Conservation (phyloP, 2,888 invertebrate species). For the Chrysina gloriosa region DNA sequence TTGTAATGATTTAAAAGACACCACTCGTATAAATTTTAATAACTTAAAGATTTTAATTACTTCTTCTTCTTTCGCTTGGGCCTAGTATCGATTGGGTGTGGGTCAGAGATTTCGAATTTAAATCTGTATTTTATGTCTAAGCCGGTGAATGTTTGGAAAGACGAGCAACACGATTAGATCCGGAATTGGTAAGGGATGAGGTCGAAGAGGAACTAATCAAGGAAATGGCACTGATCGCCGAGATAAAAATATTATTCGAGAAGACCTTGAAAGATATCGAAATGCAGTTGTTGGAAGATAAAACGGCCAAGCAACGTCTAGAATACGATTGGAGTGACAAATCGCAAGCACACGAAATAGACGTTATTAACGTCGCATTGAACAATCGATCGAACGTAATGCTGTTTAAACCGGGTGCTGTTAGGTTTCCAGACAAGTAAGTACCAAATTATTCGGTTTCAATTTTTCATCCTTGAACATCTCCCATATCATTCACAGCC, state of each 20-base stretch:
- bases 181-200: conserved; percentile 80
- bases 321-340: conserved; percentile 96
- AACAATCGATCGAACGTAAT: conserved; percentile 77
- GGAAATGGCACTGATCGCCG: conserved; percentile 77
- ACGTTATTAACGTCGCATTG: conserved; percentile 75
- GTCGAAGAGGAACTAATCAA: conserved; percentile 83
- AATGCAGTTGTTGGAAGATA: conserved; percentile 77
- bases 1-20: too few relatives aligned
- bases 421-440: conserved; percentile 64
- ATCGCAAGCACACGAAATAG: conserved; percentile 81
- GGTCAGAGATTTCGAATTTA: too few relatives aligned
- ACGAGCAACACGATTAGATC: conserved; percentile 75
- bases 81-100: too few relatives aligned
- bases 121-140: conserved; percentile 38
- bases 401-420: conserved; percentile 84
- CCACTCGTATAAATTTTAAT: too few relatives aligned
- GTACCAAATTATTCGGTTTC: background rate
- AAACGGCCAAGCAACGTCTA: conserved; percentile 82
- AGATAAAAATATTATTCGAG: conserved; percentile 73
- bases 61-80: too few relatives aligned
- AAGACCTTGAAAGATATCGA: conserved; percentile 76
- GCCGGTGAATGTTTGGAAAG: conserved; percentile 80
- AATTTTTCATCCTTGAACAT: background rate
- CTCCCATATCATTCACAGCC: conserved; percentile 65
- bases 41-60: too few relatives aligned